Evolutionary conservation across 2,797 vertebrate genomes (phyloP), one percentile per base, ranked within the genome.

Genomic region (Falco concolor): DNA sequence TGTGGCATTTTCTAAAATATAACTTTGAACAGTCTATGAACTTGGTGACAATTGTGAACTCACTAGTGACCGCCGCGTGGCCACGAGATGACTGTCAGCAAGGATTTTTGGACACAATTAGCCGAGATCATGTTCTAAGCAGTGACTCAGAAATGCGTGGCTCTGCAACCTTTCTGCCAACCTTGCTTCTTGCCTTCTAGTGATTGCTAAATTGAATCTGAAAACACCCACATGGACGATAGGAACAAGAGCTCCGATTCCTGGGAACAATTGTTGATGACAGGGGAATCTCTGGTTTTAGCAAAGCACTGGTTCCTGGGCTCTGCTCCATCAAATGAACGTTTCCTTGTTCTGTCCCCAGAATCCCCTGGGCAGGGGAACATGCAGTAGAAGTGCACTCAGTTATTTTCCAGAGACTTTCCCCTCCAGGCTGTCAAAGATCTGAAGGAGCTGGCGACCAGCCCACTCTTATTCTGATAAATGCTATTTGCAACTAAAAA

Each of bases 381-480:
- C 42, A 69, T 59, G 53, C 68, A 83, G 52, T 9, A 92, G 72
- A 68, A 93, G 78, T 44, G 88, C 38, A 82, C 49, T 40, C 54
- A 22, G 80, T 92, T 92, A 49, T 94, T 93, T 93, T 83, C 87
- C 80, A 79, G 86, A 96, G 76, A 74, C 70, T 90, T 79, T 79
- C 32, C 83, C 79, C 79, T 92, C 84, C 22, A 34, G 92, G 53
- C 81, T 84, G 61, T 91, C 93, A 95, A 47, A 88, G 92, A 73
- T 86, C 93, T 67, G 67, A 95, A 92, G 86, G 70, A 96, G 69
- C 54, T 93, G 95, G 94, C 80, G 13, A 84, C 74, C 50, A 87
- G 91, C 93, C 93, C 75, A 69, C 28, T 59, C 68, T 86, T 77
- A 69, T 77, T 95, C 95, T 96, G 86, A 95, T 95, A 95, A 95